Evolutionary conservation across 2,797 vertebrate species (phyloP).

Genomic region (Pangasius macronema): DNA sequence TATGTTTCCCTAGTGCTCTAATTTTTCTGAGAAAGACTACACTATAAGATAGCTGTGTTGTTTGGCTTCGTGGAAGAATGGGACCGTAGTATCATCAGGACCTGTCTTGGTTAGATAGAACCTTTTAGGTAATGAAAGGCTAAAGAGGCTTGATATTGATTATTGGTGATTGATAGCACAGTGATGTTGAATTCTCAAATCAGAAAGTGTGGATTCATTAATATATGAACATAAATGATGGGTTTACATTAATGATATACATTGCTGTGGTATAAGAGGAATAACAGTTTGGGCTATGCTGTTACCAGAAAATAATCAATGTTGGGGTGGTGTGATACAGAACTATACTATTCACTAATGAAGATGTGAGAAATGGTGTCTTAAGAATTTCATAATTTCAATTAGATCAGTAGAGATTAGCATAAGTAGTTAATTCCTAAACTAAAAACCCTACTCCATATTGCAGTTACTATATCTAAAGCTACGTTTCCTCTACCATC

Average conservation of each 20-base stretch:
- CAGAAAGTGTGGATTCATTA: background rate
- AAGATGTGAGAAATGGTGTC: background rate
- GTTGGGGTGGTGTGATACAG: background rate
- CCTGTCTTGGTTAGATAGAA: too few species aligned
- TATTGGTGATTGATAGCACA: background rate
- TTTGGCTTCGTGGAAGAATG: background rate
- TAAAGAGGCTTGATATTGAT: background rate
- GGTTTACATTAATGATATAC: background rate
- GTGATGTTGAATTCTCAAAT: background rate
- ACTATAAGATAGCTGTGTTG: background rate
- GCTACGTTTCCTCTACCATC: conserved; percentile 6
- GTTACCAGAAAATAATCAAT: background rate
- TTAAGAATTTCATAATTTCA: background rate
- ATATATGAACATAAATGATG: background rate
- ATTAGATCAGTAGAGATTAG: background rate
- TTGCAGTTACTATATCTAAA: background rate
- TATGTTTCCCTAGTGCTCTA: background rate
- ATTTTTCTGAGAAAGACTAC: background rate
- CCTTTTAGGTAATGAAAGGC: background rate
- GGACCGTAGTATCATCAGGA: background rate
- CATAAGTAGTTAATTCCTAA: background rate
- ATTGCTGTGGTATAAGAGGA: background rate
- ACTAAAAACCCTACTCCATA: background rate
- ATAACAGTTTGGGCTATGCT: background rate
- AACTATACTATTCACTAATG: background rate